phyloP scores from a whole-genome alignment of 2,797 vertebrate genomes.

The Mycteria americana region DNA sequence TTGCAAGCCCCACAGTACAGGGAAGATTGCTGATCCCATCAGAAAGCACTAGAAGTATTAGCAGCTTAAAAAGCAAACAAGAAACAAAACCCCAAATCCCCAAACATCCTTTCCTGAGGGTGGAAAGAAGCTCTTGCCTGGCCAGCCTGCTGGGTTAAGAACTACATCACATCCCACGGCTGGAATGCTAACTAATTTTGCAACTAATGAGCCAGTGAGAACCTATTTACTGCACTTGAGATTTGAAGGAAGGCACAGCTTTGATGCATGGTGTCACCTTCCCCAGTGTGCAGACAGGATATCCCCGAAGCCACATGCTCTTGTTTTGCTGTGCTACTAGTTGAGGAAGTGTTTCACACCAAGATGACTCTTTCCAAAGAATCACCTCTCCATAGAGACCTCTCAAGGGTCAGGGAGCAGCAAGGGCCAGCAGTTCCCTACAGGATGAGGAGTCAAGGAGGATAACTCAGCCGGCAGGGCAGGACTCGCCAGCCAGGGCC shows the following conservation, averaged over 20 bases:
- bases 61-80: neutral
- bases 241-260: neutral
- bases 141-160: neutral
- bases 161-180: neutral
- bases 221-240: neutral
- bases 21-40: neutral
- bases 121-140: neutral
- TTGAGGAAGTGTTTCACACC: conserved; percentile 23
- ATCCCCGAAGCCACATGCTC: neutral
- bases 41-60: neutral
- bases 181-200: conserved; percentile 33
- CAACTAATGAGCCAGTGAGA: neutral
- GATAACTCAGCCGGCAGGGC: neutral
- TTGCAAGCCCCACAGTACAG: neutral
- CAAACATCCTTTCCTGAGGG: neutral
- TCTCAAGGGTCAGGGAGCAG: neutral
- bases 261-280: neutral
- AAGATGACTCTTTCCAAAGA: neutral
- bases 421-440: neutral
- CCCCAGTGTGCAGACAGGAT: neutral
- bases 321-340: neutral
- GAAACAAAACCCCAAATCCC: neutral
- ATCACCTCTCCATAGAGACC: neutral
- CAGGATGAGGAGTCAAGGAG: neutral
- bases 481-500: neutral